Percentiles rank a stretch among this genome's conserved stretches.
phyloP scores from a whole-genome alignment of 35 echinoderm and acorn worm genomes.

The Diadema setosum region DNA sequence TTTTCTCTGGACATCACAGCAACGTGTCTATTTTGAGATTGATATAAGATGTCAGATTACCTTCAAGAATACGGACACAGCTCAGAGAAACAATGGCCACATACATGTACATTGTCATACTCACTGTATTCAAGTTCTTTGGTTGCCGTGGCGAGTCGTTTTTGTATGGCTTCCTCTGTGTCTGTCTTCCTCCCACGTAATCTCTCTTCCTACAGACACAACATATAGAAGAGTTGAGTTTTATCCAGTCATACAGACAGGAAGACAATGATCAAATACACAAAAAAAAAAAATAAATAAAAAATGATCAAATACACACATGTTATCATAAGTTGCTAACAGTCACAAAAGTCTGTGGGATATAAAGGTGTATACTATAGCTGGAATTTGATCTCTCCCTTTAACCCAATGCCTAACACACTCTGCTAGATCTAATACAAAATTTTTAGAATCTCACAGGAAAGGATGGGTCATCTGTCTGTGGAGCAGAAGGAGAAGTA shows the following conservation, averaged over 20 bases:
- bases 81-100: too few relatives aligned
- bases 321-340: not conserved
- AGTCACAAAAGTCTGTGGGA: not conserved
- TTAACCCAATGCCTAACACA: too few relatives aligned
- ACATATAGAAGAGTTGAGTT: too few relatives aligned
- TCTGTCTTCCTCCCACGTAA: slow-evolving; percentile 83
- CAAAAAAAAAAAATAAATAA: not conserved
- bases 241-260: not conserved
- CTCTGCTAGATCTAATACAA: too few relatives aligned
- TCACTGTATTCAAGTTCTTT: slow-evolving; percentile 91
- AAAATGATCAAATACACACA: not conserved
- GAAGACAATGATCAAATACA: not conserved
- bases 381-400: not conserved
- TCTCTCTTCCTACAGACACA: slow-evolving; percentile 81
- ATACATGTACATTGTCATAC: slow-evolving; percentile 20
- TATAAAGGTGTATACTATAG: not conserved
- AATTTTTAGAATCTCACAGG: too few relatives aligned
- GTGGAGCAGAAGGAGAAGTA: too few relatives aligned
- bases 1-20: too few relatives aligned
- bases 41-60: too few relatives aligned
- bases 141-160: slow-evolving; percentile 73
- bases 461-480: too few relatives aligned
- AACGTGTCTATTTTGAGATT: too few relatives aligned
- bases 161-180: slow-evolving; percentile 86
- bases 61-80: too few relatives aligned